Evolutionary conservation across 2,888 invertebrate genomes (phyloP), one percentile per base, ranked within the genome.

Genomic region (Malthinus seriepunctatus): DNA sequence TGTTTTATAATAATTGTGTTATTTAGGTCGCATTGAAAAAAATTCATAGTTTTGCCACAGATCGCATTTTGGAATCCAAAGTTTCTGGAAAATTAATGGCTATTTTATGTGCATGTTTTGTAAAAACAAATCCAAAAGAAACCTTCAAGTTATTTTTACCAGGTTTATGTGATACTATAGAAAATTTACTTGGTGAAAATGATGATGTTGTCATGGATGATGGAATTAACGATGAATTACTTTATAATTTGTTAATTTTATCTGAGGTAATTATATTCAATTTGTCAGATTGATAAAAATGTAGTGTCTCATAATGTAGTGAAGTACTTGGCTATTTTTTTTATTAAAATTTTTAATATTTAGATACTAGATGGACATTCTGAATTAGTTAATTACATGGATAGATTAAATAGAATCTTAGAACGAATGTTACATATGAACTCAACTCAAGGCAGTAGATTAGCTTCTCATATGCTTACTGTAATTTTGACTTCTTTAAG

Each of bases 81-180:
- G 90, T 95, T 0, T 89, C 93, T 0, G 95, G 94, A 0, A 88
- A 88, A 72, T 84, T 92, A 74, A 86, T 91, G 0, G 91, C 90
- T 0, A 85, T 87, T 8, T 78, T 95, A 58, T 84, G 91, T 60
- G 84, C 87, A 55, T 81, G 83, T 8, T 88, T 89, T 71, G 81
- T 85, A 0, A 80, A 82, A 69, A 85, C 88, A 0, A 86, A 91
- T 70, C 84, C 92, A 0, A 84, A 84, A 54, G 82, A 87, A 49
- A 88, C 91, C 0, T 73, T 92, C 56, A 86, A 88, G 56, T 81
- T 86, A 9, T 86, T 95, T 68, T 71, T 95, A 53, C 91, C 93
- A 0, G 82, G 86, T 65, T 79, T 93, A 2, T 87, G 88, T 67
- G 84, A 86, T 51, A 86, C 85, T 8, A 82, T 94, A 44, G 76